Evolutionary conservation across 2,888 invertebrate species (phyloP).

Genomic region (Ophion costatus): DNA sequence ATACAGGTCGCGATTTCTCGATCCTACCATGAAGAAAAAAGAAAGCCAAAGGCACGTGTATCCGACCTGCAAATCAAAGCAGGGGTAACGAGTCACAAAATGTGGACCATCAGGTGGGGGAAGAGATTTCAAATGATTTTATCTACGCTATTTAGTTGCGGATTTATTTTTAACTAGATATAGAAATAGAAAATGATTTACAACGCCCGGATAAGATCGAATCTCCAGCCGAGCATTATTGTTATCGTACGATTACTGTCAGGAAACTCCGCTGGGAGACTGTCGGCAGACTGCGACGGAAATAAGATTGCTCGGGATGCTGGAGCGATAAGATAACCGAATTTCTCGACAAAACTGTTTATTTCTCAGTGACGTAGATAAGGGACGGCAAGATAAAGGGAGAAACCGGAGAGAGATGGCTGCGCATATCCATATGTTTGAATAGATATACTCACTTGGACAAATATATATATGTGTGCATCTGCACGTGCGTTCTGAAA

Average conservation of each 20-base stretch:
- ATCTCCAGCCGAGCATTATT: neutral
- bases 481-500: slow-evolving; percentile 1
- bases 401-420: slow-evolving; percentile 16
- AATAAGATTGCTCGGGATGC: slow-evolving; percentile 46
- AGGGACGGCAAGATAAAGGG: slow-evolving; percentile 29
- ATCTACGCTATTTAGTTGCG: slow-evolving; percentile 4
- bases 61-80: neutral
- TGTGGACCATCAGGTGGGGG: neutral
- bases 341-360: slow-evolving; percentile 36
- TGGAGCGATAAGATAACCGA: slow-evolving; percentile 48
- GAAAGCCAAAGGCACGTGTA: neutral
- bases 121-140: neutral
- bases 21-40: neutral
- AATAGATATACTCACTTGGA: neutral
- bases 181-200: neutral
- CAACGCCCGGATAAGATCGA: neutral
- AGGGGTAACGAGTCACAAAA: neutral
- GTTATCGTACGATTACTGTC: slow-evolving; percentile 8
- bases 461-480: neutral
- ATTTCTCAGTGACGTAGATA: slow-evolving; percentile 40
- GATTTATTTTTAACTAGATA: neutral
- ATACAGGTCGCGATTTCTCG: neutral
- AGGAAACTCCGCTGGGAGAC: slow-evolving; percentile 24
- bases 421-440: neutral
- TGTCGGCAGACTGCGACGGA: neutral